These are phyloP conservation scores for Halictus quadricinctus DNA, from an alignment of 2,888 invertebrate species.

Conservation along the genomic window DNA sequence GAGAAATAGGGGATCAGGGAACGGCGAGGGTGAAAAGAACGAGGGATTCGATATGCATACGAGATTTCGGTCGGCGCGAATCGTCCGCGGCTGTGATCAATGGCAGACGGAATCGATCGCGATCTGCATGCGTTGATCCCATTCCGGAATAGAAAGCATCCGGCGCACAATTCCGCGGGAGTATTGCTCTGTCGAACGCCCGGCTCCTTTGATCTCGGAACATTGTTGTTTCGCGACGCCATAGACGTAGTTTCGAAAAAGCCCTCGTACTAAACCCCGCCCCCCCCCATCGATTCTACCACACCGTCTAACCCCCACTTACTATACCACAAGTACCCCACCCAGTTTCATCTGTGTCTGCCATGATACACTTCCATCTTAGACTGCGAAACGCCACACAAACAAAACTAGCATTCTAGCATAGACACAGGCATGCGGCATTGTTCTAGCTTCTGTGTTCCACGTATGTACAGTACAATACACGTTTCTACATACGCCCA, in stretches of 20 bases:
- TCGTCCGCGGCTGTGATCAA: not conserved
- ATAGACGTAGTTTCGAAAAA: conserved; percentile 41
- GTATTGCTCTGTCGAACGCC: not conserved
- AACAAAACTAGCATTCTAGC: conserved; percentile 74
- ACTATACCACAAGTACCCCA: not conserved
- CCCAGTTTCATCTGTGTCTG: conserved; percentile 34
- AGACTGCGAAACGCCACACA: conserved; percentile 28
- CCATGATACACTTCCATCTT: conserved; percentile 36
- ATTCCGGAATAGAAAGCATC: not conserved
- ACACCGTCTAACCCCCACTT: conserved; percentile 17
- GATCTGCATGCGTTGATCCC: not conserved
- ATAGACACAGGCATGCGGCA: conserved; percentile 80
- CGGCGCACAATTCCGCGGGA: not conserved
- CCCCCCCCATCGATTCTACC: conserved; percentile 33
- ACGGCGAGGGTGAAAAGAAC: not conserved
- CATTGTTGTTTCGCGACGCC: conserved; percentile 29
- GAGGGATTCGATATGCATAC: not conserved
- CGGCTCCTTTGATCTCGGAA: conserved; percentile 40
- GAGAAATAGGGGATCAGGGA: not conserved
- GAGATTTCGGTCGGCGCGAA: not conserved
- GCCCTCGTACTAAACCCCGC: conserved; percentile 8
- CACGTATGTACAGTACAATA: conserved; percentile 59
- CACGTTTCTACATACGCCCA: conserved; percentile 45
- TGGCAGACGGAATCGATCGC: not conserved
- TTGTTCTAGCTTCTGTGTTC: conserved; percentile 74